Conservation (phyloP, 2,113 vertebrate genomes). For the Malurus melanocephalus region DNA sequence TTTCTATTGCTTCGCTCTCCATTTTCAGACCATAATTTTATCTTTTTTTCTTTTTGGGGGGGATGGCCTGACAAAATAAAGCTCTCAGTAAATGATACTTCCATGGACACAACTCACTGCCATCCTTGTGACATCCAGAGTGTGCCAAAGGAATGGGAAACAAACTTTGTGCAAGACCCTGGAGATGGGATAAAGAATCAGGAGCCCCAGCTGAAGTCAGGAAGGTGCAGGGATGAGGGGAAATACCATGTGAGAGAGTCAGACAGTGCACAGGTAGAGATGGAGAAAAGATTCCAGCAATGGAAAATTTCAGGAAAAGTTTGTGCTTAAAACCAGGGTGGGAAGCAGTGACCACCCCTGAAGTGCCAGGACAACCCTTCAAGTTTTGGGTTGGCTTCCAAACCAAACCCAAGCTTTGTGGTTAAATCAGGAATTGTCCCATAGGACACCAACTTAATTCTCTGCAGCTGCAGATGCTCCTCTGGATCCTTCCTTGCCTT, state of each 20-base stretch:
- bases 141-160: not conserved
- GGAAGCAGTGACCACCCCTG: not conserved
- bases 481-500: not conserved
- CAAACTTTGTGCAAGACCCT: not conserved
- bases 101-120: not conserved
- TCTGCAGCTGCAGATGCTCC: not conserved
- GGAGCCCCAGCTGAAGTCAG: rapidly evolving
- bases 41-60: not conserved
- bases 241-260: not conserved
- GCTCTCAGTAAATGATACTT: not conserved
- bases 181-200: not conserved
- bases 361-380: not conserved
- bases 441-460: not conserved
- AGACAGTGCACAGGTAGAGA: no score
- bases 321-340: not conserved
- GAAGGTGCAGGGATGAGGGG: not conserved
- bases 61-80: not conserved
- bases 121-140: not conserved
- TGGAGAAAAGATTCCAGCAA: not conserved
- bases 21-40: not conserved
- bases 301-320: not conserved
- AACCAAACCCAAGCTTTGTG: not conserved
- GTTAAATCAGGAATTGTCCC: not conserved
- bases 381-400: not conserved
- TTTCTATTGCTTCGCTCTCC: not conserved